A percentile compares a stretch with the other conserved stretches of the same genome.
These are phyloP conservation scores for Copidosoma floridanum DNA, from an alignment of 1,140 invertebrate species.

Conservation along the genomic window DNA sequence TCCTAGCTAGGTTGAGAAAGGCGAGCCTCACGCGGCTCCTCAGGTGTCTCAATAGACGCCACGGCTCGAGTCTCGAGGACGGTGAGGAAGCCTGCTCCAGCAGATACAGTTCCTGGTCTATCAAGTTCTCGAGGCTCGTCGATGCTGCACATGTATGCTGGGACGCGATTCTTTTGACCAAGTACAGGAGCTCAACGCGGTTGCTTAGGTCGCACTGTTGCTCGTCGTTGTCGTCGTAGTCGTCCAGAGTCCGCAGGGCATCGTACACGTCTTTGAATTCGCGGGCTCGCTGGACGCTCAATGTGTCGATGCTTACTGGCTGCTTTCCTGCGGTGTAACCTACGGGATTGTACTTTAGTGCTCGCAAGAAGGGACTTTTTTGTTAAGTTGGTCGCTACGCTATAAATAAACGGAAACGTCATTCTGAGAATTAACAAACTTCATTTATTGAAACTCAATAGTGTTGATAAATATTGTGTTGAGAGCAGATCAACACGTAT, in stretches of 20 bases:
- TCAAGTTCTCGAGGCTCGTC: constrained; percentile 58
- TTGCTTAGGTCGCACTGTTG: constrained; percentile 54
- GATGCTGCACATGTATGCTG: constrained; percentile 59
- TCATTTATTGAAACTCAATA: no score
- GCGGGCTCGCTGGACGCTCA: constrained; percentile 62
- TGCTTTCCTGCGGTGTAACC: no score
- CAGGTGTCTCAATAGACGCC: constrained; percentile 56
- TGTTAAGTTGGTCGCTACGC: no score
- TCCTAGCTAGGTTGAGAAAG: constrained; percentile 38
- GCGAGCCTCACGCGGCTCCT: constrained; percentile 54
- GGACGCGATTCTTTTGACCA: constrained; percentile 53
- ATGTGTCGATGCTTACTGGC: constrained; percentile 61
- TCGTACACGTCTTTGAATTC: constrained; percentile 62
- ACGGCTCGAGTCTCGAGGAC: constrained; percentile 55
- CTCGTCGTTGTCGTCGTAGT: background rate
- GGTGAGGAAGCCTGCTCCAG: no score
- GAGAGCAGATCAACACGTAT: no score
- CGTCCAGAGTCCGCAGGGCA: constrained; percentile 55
- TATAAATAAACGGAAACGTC: no score
- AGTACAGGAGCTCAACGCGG: constrained; percentile 58
- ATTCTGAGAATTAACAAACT: no score
- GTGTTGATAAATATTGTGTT: no score
- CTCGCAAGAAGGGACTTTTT: no score
- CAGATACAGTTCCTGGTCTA: constrained; percentile 67
- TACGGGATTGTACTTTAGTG: no score